Evolutionary conservation across 2,888 invertebrate genomes (phyloP), one percentile per base, ranked within the genome.

Genomic region (Achlya flavicornis): DNA sequence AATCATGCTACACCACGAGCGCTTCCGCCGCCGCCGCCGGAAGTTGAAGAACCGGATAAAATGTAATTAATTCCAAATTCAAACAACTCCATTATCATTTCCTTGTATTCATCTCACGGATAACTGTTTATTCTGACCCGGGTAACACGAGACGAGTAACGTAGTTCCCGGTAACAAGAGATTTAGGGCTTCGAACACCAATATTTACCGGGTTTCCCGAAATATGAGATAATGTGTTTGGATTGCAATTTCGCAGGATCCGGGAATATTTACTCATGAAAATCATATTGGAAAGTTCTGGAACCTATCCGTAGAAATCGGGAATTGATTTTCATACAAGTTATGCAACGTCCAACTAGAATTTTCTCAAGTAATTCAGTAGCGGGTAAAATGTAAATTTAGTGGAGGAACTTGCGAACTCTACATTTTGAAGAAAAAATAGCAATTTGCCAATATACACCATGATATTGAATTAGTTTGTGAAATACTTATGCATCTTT

Each of bases 161-260:
- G 82, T 83, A 84, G 38, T 41, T 79, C 80, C 79, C 76, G 79
- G 78, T 78, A 79, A 80, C 67, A 76, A 63, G 80, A 86, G 84
- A 86, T 86, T 87, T 86, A 78, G 80, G 86, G 84, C 80, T 86
- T 87, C 82, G 71, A 71, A 73, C 76, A 70, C 79, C 78, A 83
- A 84, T 88, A 81, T 87, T 88, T 86, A 79, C 83, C 74, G 77
- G 77, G 77, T 71, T 71, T 64, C 78, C 65, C 66, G 83, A 83
- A 88, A 87, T 84, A 82, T 81, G 78, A 85, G 86, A 83, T 86
- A 85, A 87, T 86, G 84, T 87, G 81, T 87, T 87, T 87, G 86
- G 78, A 74, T 81, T 83, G 79, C 78, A 78, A 84, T 86, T 83
- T 79, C 78, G 64, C 68, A 64, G 73, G 76, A 74, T 68, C 74